Conservation (phyloP, 1,140 invertebrate genomes). For the Gryon sp. region DNA sequence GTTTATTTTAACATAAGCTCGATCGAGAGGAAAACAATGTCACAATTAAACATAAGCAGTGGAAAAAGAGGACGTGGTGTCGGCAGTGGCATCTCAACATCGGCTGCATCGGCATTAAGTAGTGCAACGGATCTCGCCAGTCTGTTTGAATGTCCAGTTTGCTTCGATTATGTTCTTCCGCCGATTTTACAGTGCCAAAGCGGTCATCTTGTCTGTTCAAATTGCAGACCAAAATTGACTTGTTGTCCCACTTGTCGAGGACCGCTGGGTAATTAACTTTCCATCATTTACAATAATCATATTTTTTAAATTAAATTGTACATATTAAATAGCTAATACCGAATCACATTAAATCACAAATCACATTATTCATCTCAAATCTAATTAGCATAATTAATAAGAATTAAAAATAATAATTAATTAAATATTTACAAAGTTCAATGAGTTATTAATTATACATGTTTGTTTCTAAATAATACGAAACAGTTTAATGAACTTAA, state of each 20-base stretch:
- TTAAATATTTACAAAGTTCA: too few species aligned
- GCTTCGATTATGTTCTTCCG: constrained; percentile 99
- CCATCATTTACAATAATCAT: too few species aligned
- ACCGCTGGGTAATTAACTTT: constrained; percentile 84
- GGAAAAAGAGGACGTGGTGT: constrained; percentile 77
- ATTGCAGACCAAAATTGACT: constrained; percentile 96
- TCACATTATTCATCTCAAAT: too few species aligned
- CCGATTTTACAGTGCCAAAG: constrained; percentile 95
- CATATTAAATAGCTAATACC: too few species aligned
- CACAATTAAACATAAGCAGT: constrained; percentile 75
- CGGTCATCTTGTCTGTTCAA: constrained; percentile 94
- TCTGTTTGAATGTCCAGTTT: constrained; percentile 99
- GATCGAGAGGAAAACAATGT: constrained; percentile 68
- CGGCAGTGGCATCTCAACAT: constrained; percentile 73
- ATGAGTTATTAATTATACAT: too few species aligned
- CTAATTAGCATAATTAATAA: too few species aligned
- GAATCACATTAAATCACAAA: too few species aligned
- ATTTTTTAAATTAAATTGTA: too few species aligned
- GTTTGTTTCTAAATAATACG: too few species aligned
- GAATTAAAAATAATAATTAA: too few species aligned
- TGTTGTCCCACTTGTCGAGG: constrained; percentile 99
- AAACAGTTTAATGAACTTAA: too few species aligned
- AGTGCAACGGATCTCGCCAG: constrained; percentile 92
- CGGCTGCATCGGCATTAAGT: constrained; percentile 74
- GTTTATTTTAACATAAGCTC: constrained; percentile 40